A percentile compares a stretch with the other conserved stretches of the same genome.
Evolutionary conservation across 2,113 vertebrate species (phyloP).

Genomic region (Ia io): DNA sequence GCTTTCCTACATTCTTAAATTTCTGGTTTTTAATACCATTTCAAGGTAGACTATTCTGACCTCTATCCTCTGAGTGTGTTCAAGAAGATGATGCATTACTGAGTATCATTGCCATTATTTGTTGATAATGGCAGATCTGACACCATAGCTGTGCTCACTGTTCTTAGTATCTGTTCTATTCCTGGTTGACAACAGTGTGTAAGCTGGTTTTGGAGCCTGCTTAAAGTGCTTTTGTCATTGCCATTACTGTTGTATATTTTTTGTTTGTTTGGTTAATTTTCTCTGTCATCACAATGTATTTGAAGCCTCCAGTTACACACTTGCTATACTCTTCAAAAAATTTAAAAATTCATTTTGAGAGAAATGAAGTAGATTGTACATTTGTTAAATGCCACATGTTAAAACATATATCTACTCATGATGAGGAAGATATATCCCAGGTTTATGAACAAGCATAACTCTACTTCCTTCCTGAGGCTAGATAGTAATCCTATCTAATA

Average conservation of each 20-base stretch:
- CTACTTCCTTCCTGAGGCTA: constrained; percentile 40
- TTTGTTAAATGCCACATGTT: neutral
- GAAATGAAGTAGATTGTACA: neutral
- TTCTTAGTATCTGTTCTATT: neutral
- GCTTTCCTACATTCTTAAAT: neutral
- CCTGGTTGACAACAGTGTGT: neutral
- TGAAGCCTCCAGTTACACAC: neutral
- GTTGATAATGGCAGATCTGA: neutral
- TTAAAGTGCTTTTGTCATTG: neutral
- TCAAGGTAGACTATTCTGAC: neutral
- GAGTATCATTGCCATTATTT: neutral
- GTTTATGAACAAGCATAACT: neutral
- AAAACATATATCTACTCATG: neutral
- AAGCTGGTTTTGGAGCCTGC: neutral
- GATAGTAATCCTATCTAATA: too few relatives aligned
- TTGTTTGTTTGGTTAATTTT: neutral
- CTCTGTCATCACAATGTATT: neutral
- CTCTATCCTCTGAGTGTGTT: neutral
- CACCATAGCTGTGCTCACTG: neutral
- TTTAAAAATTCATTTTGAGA: neutral
- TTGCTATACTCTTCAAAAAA: neutral
- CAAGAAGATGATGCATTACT: neutral
- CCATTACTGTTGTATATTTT: neutral
- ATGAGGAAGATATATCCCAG: neutral
- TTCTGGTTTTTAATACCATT: neutral